Percentiles rank a stretch among this genome's conserved stretches.
These are phyloP conservation scores for Apotomis turbidana DNA, from an alignment of 2,888 invertebrate genomes.

Conservation along the genomic window DNA sequence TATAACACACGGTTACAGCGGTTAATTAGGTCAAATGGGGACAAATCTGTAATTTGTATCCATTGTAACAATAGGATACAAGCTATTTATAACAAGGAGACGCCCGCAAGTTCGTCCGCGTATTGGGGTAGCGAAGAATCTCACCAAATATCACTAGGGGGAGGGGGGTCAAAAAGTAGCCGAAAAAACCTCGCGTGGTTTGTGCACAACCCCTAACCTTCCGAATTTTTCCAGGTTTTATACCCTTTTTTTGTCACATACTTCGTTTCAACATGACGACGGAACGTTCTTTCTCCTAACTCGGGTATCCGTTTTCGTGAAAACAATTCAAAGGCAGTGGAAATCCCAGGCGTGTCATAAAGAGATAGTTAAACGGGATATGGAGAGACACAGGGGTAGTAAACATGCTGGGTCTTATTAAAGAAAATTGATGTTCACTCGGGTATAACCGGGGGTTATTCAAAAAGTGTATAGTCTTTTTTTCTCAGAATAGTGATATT, in stretches of 20 bases:
- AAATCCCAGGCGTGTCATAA: constrained; percentile 1
- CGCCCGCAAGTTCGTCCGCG: too few relatives aligned
- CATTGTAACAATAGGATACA: neutral
- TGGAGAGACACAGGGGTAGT: neutral
- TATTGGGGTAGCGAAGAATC: too few relatives aligned
- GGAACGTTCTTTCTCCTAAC: neutral
- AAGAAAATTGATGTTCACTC: neutral
- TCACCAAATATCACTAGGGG: too few relatives aligned
- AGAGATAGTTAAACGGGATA: constrained; percentile 1
- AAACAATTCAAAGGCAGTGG: neutral
- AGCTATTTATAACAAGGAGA: too few relatives aligned
- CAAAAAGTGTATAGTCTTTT: too few relatives aligned
- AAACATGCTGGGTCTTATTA: neutral
- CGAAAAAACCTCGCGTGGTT: too few relatives aligned
- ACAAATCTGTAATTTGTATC: constrained; percentile 1
- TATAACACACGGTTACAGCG: neutral
- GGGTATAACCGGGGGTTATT: too few relatives aligned
- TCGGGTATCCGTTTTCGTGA: neutral
- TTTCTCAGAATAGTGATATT: too few relatives aligned
- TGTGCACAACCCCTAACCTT: too few relatives aligned
- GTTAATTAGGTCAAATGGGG: neutral
- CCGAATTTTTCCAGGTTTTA: too few relatives aligned
- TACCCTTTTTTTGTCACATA: neutral
- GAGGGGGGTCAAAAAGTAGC: too few relatives aligned
- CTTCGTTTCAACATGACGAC: neutral